Evolutionary conservation across 1,140 invertebrate species (phyloP), one percentile per base, ranked within the genome.

Genomic region (Seison nebaliae): DNA sequence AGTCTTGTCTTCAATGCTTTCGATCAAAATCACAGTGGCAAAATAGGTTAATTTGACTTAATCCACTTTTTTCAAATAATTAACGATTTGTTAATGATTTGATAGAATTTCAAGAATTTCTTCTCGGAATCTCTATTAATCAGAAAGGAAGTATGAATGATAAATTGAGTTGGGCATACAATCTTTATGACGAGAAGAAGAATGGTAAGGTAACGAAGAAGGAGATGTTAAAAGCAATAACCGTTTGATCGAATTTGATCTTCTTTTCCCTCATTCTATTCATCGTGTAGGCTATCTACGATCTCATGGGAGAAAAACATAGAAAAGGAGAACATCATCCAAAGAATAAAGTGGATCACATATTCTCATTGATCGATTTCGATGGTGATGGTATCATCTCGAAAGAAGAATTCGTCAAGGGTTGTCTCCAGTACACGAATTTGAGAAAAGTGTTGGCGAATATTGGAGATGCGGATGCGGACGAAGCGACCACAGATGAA

Each of bases 41-140:
- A 35, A 31, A 42, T 40, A n/a, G 3, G 6, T 9, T 6, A 6
- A 6, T 24, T 6, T 6, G 11, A 24, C 11, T 24, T 24, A 6
- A 6, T 24, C 5, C 11, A 7, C 11, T 24, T 24, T 24, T 24
- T 6, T 24, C 11, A 24, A 24, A 24, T 7, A 24, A 24, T n/a
- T n/a, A n/a, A n/a, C n/a, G n/a, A n/a, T n/a, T n/a, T n/a, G n/a
- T n/a, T n/a, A n/a, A n/a, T n/a, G n/a, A n/a, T 4, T 22, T 14
- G 12, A 17, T 44, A 28, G 24, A 34, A n/a, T n/a, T n/a, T n/a
- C 60, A 77, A 74, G 76, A 80, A 51, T 81, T 79, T 55, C 62
- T 83, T 5, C 67, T 68, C 0, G 41, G 41, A 4, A n/a, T 45
- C 11, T 45, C 44, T 12, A 48, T 60, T 4, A 55, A 55, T 7